Conservation (phyloP, 2,797 vertebrate species). For the Borostomias antarcticus region DNA sequence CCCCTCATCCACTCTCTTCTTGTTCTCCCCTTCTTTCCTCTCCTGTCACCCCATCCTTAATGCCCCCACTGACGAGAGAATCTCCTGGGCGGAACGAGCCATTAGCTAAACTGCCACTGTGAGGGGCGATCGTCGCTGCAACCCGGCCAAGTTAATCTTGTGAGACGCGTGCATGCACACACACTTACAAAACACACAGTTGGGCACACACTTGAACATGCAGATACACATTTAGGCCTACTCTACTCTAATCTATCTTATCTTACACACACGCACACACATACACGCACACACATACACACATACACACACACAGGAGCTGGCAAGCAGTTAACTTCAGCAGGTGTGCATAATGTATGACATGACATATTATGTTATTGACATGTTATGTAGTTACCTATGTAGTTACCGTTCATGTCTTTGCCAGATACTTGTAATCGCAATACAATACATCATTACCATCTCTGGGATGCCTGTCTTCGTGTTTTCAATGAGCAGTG, state of each 20-base stretch:
- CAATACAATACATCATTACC: not conserved
- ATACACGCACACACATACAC: not conserved
- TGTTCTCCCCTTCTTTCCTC: not conserved
- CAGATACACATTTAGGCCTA: not conserved
- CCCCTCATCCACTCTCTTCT: conserved; percentile 14
- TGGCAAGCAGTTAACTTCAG: not conserved
- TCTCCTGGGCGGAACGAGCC: not conserved
- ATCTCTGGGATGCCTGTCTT: not conserved
- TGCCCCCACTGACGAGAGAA: not conserved
- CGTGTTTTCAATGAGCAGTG: conserved; percentile 12
- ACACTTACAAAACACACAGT: conserved; percentile 1
- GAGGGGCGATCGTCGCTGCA: not conserved
- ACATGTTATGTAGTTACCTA: not conserved
- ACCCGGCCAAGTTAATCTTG: conserved; percentile 1
- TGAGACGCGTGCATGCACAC: not conserved
- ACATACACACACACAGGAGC: not conserved
- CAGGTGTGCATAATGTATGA: conserved; percentile 27
- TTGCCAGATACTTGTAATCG: not conserved
- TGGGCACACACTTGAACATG: not conserved
- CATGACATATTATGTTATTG: not conserved
- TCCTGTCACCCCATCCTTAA: not conserved
- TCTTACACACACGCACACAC: conserved; percentile 3
- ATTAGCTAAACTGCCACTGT: conserved; percentile 21
- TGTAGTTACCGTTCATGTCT: not conserved
- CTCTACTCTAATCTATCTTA: conserved; percentile 10